Evolutionary conservation across 2,113 vertebrate species (phyloP).

Genomic region (Amphiprion ocellaris): DNA sequence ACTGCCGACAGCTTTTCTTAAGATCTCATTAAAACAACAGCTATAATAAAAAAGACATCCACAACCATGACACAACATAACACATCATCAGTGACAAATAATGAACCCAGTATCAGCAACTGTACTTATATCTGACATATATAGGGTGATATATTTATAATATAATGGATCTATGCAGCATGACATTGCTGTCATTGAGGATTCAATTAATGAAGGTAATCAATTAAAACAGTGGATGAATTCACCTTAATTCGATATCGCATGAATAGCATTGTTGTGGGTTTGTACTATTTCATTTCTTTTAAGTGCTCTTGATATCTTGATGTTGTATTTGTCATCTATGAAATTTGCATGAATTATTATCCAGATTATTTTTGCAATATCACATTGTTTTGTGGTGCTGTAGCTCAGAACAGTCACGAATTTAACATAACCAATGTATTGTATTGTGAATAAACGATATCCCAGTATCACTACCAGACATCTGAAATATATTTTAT

Average conservation of each 20-base stretch:
- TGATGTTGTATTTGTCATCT: neutral
- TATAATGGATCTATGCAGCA: neutral
- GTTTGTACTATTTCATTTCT: neutral
- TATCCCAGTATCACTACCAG: neutral
- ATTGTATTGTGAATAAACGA: neutral
- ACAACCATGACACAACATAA: constrained; percentile 22
- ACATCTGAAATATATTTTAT: neutral
- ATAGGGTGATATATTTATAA: neutral
- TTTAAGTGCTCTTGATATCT: neutral
- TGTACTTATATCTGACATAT: constrained; percentile 16
- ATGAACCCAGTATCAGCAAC: constrained; percentile 10
- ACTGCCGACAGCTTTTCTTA: constrained; percentile 55
- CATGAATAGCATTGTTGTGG: neutral
- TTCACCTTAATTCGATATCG: neutral
- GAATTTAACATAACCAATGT: neutral
- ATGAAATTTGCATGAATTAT: neutral
- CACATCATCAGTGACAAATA: constrained; percentile 28
- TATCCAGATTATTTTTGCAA: neutral
- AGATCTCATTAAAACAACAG: constrained; percentile 58
- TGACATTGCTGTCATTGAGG: neutral
- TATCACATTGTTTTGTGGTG: neutral
- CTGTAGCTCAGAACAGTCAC: neutral
- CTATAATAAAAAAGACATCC: constrained; percentile 28
- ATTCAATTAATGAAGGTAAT: constrained; percentile 1
- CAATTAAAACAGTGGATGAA: constrained; percentile 8